These are phyloP conservation scores for Hemibagrus wyckioides DNA, from an alignment of 2,113 vertebrate genomes.

Conservation along the genomic window DNA sequence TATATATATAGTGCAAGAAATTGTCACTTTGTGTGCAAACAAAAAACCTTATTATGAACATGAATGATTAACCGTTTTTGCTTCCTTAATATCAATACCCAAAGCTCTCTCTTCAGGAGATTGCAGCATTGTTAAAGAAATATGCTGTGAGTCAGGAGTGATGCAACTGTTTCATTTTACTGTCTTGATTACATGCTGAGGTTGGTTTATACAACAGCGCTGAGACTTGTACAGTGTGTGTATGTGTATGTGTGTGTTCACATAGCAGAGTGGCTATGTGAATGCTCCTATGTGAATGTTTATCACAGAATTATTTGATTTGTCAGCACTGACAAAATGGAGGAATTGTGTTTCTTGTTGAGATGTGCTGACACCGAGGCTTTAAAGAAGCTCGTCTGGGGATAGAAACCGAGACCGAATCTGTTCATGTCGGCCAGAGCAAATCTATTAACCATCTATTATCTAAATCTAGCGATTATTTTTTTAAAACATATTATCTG, in stretches of 20 bases:
- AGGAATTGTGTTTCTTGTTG: slow-evolving; percentile 45
- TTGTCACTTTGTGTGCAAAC: background rate
- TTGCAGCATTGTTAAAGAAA: background rate
- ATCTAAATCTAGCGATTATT: background rate
- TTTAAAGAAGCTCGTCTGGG: slow-evolving; percentile 41
- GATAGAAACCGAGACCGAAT: slow-evolving; percentile 22
- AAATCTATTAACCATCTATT: background rate
- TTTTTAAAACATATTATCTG: background rate
- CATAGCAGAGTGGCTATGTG: slow-evolving; percentile 24
- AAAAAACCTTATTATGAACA: slow-evolving; percentile 13
- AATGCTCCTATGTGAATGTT: slow-evolving; percentile 6
- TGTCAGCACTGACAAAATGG: slow-evolving; percentile 33
- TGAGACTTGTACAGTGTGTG: slow-evolving; percentile 30
- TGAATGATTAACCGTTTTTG: slow-evolving; percentile 20
- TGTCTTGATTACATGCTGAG: slow-evolving; percentile 19
- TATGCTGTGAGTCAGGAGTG: slow-evolving; percentile 4
- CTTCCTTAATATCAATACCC: background rate
- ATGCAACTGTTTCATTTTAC: slow-evolving; percentile 37
- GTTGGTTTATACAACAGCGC: background rate
- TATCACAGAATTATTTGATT: slow-evolving; percentile 52
- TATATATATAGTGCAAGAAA: too few relatives aligned
- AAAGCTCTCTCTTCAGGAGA: background rate
- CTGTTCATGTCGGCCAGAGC: slow-evolving; percentile 12
- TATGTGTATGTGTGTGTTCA: slow-evolving; percentile 31
- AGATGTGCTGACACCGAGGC: slow-evolving; percentile 37